A percentile compares a stretch with the other conserved stretches of the same genome.
Conservation (phyloP, 2,113 vertebrate species). For the Balaeniceps rex region DNA sequence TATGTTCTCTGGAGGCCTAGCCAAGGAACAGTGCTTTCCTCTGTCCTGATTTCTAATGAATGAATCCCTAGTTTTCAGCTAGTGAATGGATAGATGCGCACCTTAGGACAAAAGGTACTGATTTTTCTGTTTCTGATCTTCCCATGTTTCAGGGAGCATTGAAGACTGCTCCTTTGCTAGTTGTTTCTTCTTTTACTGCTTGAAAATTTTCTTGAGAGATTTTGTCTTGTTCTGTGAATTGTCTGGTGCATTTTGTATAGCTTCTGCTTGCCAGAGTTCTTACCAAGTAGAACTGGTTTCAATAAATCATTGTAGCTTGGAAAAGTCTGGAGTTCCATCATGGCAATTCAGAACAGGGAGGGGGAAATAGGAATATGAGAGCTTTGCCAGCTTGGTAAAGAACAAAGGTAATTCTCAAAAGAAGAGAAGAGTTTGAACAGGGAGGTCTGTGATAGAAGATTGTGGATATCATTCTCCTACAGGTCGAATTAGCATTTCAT, state of each 20-base stretch:
- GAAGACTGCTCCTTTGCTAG: background rate
- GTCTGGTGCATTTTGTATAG: conserved; percentile 34
- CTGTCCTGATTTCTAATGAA: background rate
- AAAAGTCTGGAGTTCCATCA: background rate
- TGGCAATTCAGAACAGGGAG: background rate
- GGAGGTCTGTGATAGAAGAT: background rate
- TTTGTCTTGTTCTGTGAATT: conserved; percentile 30
- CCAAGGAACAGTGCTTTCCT: background rate
- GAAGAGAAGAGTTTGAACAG: background rate
- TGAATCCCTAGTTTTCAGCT: background rate
- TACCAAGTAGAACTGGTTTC: conserved; percentile 35
- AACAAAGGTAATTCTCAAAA: background rate
- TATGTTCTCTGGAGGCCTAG: background rate
- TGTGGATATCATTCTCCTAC: background rate
- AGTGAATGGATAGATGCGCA: background rate
- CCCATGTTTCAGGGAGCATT: background rate
- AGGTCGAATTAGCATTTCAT: background rate
- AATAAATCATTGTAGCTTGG: conserved; percentile 38
- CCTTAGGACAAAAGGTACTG: background rate
- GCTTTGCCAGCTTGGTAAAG: background rate
- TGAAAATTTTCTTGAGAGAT: conserved; percentile 17
- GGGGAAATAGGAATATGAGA: background rate
- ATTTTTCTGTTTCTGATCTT: background rate
- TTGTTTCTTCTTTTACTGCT: conserved; percentile 35
- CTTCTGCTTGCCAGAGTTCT: conserved; percentile 13